These are phyloP conservation scores for Acanthiza pusilla DNA, from an alignment of 2,797 vertebrate genomes.

Conservation along the genomic window DNA sequence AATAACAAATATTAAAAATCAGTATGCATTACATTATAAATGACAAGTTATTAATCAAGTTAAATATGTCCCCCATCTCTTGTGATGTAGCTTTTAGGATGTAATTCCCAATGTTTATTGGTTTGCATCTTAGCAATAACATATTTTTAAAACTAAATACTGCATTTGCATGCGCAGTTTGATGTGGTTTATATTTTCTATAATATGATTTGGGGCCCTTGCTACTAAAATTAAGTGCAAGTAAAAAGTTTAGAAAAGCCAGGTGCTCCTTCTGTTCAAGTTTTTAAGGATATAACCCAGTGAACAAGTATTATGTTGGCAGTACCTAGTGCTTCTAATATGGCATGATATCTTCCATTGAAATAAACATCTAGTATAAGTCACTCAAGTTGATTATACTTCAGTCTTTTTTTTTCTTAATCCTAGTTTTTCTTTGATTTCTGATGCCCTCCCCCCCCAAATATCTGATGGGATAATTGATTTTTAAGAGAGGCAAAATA, in stretches of 20 bases:
- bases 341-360: not conserved
- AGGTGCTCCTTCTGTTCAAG: not conserved
- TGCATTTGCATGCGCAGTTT: not conserved
- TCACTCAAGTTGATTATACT: not conserved
- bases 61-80: not conserved
- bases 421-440: not conserved
- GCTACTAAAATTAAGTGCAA: not conserved
- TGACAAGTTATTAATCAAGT: not conserved
- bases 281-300: not conserved
- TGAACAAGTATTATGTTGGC: not conserved
- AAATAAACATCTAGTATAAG: not conserved
- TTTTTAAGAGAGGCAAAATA: not conserved
- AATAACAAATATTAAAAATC: not conserved
- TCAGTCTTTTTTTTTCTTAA: not conserved
- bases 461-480: not conserved
- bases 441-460: not conserved
- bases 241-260: not conserved
- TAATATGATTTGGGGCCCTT: not conserved
- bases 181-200: not conserved
- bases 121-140: not conserved
- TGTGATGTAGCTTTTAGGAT: not conserved
- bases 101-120: not conserved
- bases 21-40: not conserved
- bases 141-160: not conserved
- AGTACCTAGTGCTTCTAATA: not conserved